phyloP scores from a whole-genome alignment of 2,888 invertebrate genomes.

The Dynastes hyllus region DNA sequence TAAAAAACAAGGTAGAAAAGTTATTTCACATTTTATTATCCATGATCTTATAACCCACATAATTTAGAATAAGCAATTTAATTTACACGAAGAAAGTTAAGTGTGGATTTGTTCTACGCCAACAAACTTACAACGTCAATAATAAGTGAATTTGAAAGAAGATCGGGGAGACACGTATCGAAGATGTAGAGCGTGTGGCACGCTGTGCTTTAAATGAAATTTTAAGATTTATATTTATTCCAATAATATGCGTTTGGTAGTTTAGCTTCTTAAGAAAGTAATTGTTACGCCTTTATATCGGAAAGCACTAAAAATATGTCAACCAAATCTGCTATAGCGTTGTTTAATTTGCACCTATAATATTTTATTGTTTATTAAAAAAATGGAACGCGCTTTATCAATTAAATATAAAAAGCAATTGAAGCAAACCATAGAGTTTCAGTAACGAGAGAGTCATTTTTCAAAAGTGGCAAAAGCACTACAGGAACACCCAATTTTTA shows the following conservation, averaged over 20 bases:
- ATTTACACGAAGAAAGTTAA: slow-evolving; percentile 35
- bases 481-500: no score
- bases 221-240: neutral
- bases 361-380: no score
- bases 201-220: neutral
- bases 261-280: no score
- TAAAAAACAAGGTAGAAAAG: slow-evolving; percentile 36
- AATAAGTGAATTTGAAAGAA: neutral
- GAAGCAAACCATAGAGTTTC: no score
- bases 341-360: no score
- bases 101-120: slow-evolving; percentile 14
- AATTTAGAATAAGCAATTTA: slow-evolving; percentile 19
- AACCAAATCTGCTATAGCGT: no score
- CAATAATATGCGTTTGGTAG: neutral
- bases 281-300: no score
- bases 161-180: neutral
- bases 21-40: slow-evolving; percentile 38
- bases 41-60: slow-evolving; percentile 42
- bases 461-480: no score
- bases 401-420: no score
- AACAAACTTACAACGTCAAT: neutral
- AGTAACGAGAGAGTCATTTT: no score
- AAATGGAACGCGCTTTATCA: no score
- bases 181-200: neutral
- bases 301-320: no score